These are phyloP conservation scores for Amphiduros pacificus DNA, from an alignment of 2,888 invertebrate genomes.

Conservation along the genomic window DNA sequence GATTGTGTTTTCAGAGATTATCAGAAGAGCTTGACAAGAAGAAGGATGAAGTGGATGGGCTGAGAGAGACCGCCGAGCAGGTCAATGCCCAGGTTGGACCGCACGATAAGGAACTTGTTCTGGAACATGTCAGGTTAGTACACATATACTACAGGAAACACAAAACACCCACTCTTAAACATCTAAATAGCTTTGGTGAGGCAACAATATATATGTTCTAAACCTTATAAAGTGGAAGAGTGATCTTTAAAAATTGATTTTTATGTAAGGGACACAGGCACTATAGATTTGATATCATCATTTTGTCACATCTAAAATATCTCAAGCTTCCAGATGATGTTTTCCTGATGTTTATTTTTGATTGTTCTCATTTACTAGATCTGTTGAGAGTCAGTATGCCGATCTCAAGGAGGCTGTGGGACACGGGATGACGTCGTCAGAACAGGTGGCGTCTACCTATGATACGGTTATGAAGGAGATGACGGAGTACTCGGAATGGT, in stretches of 20 bases:
- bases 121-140: conserved; percentile 47
- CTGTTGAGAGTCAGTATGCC: conserved; percentile 37
- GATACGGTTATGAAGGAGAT: conserved; percentile 42
- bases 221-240: no score
- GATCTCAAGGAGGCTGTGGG: conserved; percentile 34
- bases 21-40: conserved; percentile 34
- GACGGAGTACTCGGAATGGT: conserved; percentile 44
- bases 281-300: no score
- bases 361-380: no score
- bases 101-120: conserved; percentile 45
- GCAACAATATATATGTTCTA: no score
- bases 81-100: conserved; percentile 40
- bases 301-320: no score
- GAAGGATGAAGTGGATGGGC: conserved; percentile 32
- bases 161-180: no score
- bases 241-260: no score
- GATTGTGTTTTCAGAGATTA: conserved; percentile 40
- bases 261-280: no score
- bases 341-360: no score
- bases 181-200: no score
- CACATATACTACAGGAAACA: not conserved
- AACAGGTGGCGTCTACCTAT: conserved; percentile 36
- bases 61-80: conserved; percentile 34
- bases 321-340: no score
- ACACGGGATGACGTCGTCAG: conserved; percentile 34